Percentiles rank a stretch among this genome's conserved stretches.
Conservation (phyloP, 1,140 invertebrate species). For the Cyrtorhinus lividipennis region DNA sequence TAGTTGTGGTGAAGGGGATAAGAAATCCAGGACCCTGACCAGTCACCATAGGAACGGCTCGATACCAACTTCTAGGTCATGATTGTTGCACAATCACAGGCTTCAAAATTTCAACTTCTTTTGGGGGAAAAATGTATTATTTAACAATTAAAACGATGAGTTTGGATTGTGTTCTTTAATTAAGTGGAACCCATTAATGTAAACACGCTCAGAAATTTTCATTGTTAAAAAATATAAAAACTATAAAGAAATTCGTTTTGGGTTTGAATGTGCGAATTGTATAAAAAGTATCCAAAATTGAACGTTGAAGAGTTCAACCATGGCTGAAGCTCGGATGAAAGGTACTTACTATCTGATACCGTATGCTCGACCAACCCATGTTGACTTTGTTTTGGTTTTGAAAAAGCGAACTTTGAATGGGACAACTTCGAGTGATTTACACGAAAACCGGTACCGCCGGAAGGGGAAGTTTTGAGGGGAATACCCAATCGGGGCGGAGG, state of each 20-base stretch:
- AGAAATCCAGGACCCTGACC: background rate
- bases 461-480: background rate
- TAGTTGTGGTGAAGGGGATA: background rate
- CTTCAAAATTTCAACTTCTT: background rate
- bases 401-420: too few relatives aligned
- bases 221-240: too few relatives aligned
- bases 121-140: background rate
- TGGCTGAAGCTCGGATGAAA: too few relatives aligned
- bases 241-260: too few relatives aligned
- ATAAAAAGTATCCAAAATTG: too few relatives aligned
- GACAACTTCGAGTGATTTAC: background rate
- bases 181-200: too few relatives aligned
- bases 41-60: background rate
- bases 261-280: too few relatives aligned
- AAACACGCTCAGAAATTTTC: too few relatives aligned
- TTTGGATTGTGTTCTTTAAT: too few relatives aligned
- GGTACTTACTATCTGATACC: constrained; percentile 33
- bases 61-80: constrained; percentile 1
- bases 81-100: background rate
- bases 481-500: background rate
- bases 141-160: too few relatives aligned
- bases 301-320: too few relatives aligned
- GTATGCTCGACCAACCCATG: constrained; percentile 35
- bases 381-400: constrained; percentile 15
- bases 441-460: too few relatives aligned